These are phyloP conservation scores for Arion vulgaris DNA, from an alignment of 1,140 invertebrate species.

Conservation along the genomic window DNA sequence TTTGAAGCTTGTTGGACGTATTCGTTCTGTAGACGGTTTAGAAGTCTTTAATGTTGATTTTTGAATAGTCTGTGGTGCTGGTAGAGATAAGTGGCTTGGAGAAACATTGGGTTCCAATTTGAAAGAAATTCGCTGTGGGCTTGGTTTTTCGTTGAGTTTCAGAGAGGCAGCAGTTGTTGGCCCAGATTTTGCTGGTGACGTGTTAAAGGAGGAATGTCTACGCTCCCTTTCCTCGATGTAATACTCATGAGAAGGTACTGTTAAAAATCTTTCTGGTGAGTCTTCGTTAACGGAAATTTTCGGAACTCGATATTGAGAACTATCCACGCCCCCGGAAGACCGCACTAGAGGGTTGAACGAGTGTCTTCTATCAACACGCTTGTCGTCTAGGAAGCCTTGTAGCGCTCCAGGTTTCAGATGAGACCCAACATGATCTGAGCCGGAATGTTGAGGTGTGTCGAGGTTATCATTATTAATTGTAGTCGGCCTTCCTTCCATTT, in stretches of 20 bases:
- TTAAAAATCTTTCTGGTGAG: background rate
- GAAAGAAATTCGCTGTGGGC: conserved; percentile 16
- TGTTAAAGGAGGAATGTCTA: conserved; percentile 18
- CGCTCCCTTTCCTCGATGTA: conserved; percentile 12
- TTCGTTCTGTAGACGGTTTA: background rate
- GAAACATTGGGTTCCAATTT: conserved; percentile 7
- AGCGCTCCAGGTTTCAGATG: background rate
- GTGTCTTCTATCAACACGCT: conserved; percentile 26
- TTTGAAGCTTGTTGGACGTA: conserved; percentile 31
- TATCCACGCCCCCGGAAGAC: background rate
- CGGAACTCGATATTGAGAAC: background rate
- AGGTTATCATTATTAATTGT: no score
- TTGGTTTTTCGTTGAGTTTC: conserved; percentile 20
- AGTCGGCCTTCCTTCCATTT: conserved; percentile 17
- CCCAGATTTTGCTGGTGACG: background rate
- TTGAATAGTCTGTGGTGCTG: background rate
- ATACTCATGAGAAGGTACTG: conserved; percentile 22
- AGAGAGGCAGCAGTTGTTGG: background rate
- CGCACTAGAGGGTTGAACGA: conserved; percentile 21
- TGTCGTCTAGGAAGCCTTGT: conserved; percentile 23
- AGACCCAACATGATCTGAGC: background rate
- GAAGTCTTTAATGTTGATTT: background rate
- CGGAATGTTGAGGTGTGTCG: background rate
- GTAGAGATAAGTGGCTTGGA: background rate
- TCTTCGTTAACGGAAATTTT: conserved; percentile 24